Evolutionary conservation across 1,140 invertebrate species (phyloP).

Genomic region (Brachionus rubens): DNA sequence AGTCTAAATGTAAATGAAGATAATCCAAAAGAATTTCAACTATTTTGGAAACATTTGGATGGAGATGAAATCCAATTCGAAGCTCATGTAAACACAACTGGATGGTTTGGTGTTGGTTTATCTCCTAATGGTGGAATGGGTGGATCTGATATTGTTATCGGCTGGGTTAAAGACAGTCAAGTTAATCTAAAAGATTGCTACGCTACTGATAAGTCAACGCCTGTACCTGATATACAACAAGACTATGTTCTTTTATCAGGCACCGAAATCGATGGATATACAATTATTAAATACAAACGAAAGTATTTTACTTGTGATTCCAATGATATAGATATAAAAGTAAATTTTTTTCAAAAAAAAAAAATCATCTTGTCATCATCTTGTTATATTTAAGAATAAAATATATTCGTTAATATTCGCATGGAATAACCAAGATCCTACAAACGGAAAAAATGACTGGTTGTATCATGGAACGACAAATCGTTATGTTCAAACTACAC

Average conservation of each 20-base stretch:
- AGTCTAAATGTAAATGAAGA: slow-evolving; percentile 13
- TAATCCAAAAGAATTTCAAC: background rate
- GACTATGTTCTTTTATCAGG: background rate
- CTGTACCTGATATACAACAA: background rate
- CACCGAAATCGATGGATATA: background rate
- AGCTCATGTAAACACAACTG: slow-evolving; percentile 63
- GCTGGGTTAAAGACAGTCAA: slow-evolving; percentile 57
- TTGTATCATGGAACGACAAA: slow-evolving; percentile 30
- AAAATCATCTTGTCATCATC: no score
- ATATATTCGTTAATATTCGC: slow-evolving; percentile 17
- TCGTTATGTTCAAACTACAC: background rate
- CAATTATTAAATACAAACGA: slow-evolving; percentile 19
- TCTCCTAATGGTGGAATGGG: slow-evolving; percentile 74
- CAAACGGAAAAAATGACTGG: background rate
- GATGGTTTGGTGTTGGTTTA: slow-evolving; percentile 77
- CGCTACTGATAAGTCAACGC: slow-evolving; percentile 12
- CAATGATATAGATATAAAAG: slow-evolving; percentile 27
- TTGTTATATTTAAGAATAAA: no score
- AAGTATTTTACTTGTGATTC: slow-evolving; percentile 9
- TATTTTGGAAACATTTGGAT: slow-evolving; percentile 26
- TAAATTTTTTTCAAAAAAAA: no score
- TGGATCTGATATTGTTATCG: slow-evolving; percentile 73
- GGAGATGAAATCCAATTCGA: slow-evolving; percentile 38
- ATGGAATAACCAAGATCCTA: background rate
- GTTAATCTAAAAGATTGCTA: slow-evolving; percentile 1